Evolutionary conservation across 2,113 vertebrate genomes (phyloP), one percentile per base, ranked within the genome.

Genomic region (Vulpes lagopus): DNA sequence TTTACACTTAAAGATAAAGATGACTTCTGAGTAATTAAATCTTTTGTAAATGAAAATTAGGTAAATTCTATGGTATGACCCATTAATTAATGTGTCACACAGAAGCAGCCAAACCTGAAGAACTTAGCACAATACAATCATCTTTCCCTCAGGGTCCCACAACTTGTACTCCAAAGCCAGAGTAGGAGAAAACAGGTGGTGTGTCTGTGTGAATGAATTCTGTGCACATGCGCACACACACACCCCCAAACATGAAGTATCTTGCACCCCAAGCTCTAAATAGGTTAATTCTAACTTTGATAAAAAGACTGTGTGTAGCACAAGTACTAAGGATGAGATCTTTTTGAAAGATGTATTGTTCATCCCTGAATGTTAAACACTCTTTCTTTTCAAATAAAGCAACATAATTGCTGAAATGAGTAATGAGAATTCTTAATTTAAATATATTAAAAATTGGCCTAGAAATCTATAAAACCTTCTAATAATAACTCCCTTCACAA

Each of bases 1-100:
- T 67, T 55, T 35, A 94, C 16, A 53, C 15, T 71, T 84, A 67
- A 81, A 81, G 22, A 89, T 76, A 94, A 94, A 89, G 85, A 79
- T 62, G n/a, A 30, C 23, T 91, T 81, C 80, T 81, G 30, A 91
- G 25, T 49, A 62, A 84, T 80, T 57, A 91, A 87, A 82, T 91
- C 95, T 96, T 89, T 93, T 69, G 67, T 20, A 59, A 97, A 80
- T 78, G 60, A 91, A 96, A 91, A 95, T 73, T 71, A 92, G 51
- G 65, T 90, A 87, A 84, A 4, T 76, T 38, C 60, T 85, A 20
- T 12, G 35, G 62, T 78, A 86, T 78, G 88, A 94, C 10, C 74
- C 43, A 57, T 32, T 92, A 78, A 85, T 88, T 76, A 67, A 86
- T 16, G 62, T 27, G 73, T 64, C 51, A 83, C 19, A 60, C 17